Conservation (phyloP, 1,140 invertebrate species). For the Coboldia fuscipes region DNA sequence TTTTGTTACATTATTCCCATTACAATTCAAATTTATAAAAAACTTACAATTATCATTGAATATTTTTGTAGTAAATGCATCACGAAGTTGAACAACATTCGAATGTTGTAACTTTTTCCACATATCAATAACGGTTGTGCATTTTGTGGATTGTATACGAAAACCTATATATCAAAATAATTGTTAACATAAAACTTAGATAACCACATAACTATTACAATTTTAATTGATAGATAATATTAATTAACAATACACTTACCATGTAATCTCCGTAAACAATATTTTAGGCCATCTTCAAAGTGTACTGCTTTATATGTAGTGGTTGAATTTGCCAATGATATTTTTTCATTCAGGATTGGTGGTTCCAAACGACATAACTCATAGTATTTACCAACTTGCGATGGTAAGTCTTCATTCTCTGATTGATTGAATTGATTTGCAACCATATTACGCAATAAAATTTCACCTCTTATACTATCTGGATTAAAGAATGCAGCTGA, state of each 20-base stretch:
- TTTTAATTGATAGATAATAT: too few species aligned
- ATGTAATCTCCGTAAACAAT: slow-evolving; percentile 76
- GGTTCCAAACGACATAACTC: slow-evolving; percentile 70
- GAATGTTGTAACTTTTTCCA: slow-evolving; percentile 89
- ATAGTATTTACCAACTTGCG: slow-evolving; percentile 74
- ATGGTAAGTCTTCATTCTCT: slow-evolving; percentile 44
- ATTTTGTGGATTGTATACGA: slow-evolving; percentile 62
- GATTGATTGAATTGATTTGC: slow-evolving; percentile 12
- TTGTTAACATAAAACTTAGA: too few species aligned
- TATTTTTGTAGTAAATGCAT: slow-evolving; percentile 87
- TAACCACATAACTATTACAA: too few species aligned
- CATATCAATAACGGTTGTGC: slow-evolving; percentile 64
- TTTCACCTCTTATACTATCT: slow-evolving; percentile 51
- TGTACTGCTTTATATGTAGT: slow-evolving; percentile 85
- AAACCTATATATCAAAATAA: slow-evolving; percentile 24
- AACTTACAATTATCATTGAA: slow-evolving; percentile 87
- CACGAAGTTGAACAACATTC: slow-evolving; percentile 76
- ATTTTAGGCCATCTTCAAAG: slow-evolving; percentile 65
- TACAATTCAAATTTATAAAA: slow-evolving; percentile 1
- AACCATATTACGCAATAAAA: slow-evolving; percentile 50
- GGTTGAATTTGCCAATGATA: slow-evolving; percentile 43
- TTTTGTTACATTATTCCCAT: background rate
- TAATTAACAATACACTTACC: slow-evolving; percentile 15
- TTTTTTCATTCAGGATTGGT: slow-evolving; percentile 46
- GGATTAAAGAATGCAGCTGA: slow-evolving; percentile 48